A percentile compares a stretch with the other conserved stretches of the same genome.
Evolutionary conservation across 2,888 invertebrate genomes (phyloP).

Genomic region (Syritta pipiens): DNA sequence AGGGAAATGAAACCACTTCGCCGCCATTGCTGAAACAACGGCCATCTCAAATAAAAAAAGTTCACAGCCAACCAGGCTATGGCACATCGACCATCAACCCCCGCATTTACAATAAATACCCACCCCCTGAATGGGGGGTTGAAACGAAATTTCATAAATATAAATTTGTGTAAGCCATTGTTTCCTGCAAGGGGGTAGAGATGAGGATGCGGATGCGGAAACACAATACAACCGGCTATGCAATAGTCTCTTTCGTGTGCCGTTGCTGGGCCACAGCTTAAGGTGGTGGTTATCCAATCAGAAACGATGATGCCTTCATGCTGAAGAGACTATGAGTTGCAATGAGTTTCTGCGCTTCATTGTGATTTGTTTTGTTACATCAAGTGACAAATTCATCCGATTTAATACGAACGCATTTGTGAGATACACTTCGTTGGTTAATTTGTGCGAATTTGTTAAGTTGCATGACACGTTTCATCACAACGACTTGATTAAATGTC

Average conservation of each 20-base stretch:
- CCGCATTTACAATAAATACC: conserved; percentile 51
- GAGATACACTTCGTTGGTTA: too few species aligned
- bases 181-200: conserved; percentile 17
- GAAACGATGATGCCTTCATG: conserved; percentile 9
- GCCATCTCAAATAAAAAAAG: conserved; percentile 49
- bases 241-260: conserved; percentile 35
- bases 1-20: conserved; percentile 53
- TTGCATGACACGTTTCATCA: too few species aligned
- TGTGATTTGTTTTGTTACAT: not conserved
- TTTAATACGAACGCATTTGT: conserved; percentile 1
- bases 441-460: too few species aligned
- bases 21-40: conserved; percentile 62
- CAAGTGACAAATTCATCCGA: conserved; percentile 1
- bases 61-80: conserved; percentile 62
- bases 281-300: conserved; percentile 65
- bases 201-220: conserved; percentile 1
- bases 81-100: conserved; percentile 51
- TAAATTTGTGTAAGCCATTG: conserved; percentile 59
- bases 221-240: conserved; percentile 2
- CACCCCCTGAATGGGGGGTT: conserved; percentile 2
- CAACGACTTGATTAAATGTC: too few species aligned
- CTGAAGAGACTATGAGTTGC: not conserved
- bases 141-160: conserved; percentile 63
- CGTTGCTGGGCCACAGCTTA: conserved; percentile 36
- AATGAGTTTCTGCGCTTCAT: conserved; percentile 9